Conservation (phyloP, 2,888 invertebrate genomes). For the Bhutanitis thaidina region DNA sequence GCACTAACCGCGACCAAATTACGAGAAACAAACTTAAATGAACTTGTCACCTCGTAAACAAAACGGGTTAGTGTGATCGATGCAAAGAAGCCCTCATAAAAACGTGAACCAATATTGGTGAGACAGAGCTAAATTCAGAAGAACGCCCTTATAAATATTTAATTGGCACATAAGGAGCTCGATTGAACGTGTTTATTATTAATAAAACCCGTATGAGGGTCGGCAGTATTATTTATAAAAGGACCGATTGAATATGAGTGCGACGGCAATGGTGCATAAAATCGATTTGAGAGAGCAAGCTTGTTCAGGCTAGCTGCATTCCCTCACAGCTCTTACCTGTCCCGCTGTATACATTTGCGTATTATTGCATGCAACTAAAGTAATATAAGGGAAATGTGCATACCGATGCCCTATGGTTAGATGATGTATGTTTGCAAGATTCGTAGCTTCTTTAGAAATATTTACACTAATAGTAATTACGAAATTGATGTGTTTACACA, state of each 20-base stretch:
- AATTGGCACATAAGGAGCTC: slow-evolving; percentile 57
- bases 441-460: no score
- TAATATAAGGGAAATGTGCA: slow-evolving; percentile 4
- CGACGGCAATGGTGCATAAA: slow-evolving; percentile 49
- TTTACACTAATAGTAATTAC: no score
- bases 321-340: slow-evolving; percentile 35
- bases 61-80: slow-evolving; percentile 19
- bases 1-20: no score
- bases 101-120: slow-evolving; percentile 26
- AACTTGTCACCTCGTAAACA: slow-evolving; percentile 17
- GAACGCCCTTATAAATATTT: slow-evolving; percentile 49
- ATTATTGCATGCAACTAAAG: neutral
- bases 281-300: slow-evolving; percentile 45
- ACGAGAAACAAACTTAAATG: slow-evolving; percentile 6
- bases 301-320: slow-evolving; percentile 35
- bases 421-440: no score
- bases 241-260: slow-evolving; percentile 52
- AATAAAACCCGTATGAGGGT: slow-evolving; percentile 59
- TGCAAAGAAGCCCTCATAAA: slow-evolving; percentile 27
- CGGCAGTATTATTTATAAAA: slow-evolving; percentile 57
- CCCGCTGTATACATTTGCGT: slow-evolving; percentile 24
- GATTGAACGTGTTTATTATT: slow-evolving; percentile 62
- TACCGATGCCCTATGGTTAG: neutral
- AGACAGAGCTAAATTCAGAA: slow-evolving; percentile 32
- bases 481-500: no score